A percentile compares a stretch with the other conserved stretches of the same genome.
Conservation (phyloP, 2,113 vertebrate species). For the Thamnophis sirtalis region DNA sequence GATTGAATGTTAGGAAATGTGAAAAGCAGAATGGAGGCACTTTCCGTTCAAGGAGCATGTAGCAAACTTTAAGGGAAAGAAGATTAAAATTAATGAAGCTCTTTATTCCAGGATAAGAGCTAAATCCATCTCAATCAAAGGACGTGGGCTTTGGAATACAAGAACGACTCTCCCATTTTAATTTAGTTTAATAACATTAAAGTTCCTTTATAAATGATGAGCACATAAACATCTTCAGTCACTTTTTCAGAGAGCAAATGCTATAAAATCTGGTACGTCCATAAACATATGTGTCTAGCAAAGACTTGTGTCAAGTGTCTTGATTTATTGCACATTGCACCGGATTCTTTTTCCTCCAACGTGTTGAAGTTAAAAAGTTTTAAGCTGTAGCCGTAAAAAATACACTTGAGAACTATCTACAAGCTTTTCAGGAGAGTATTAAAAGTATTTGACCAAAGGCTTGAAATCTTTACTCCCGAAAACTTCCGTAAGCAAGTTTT, state of each 20-base stretch:
- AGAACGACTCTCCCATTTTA: conserved; percentile 7
- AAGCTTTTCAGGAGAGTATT: conserved; percentile 12
- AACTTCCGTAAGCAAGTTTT: not conserved
- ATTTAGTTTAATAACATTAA: conserved; percentile 30
- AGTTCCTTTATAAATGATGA: not conserved
- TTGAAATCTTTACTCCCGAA: not conserved
- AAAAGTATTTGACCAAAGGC: not conserved
- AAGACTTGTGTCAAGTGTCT: too few relatives aligned
- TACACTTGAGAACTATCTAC: not conserved
- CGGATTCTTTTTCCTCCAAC: conserved; percentile 12
- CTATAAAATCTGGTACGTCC: conserved; percentile 1
- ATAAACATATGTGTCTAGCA: not conserved
- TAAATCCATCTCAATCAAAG: conserved; percentile 21
- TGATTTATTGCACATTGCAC: not conserved
- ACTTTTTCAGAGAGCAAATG: conserved; percentile 31
- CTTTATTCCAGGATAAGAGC: conserved; percentile 10
- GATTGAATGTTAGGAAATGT: not conserved
- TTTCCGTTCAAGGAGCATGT: conserved; percentile 2
- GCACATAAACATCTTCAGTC: conserved; percentile 7
- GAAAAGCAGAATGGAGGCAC: not conserved
- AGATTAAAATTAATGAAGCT: conserved; percentile 8
- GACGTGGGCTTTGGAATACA: conserved; percentile 25
- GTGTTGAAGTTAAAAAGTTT: conserved; percentile 2
- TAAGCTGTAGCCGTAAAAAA: conserved; percentile 18
- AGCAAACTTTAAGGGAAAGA: not conserved